phyloP scores from a whole-genome alignment of 2,797 vertebrate species.

The Pygocentrus nattereri region DNA sequence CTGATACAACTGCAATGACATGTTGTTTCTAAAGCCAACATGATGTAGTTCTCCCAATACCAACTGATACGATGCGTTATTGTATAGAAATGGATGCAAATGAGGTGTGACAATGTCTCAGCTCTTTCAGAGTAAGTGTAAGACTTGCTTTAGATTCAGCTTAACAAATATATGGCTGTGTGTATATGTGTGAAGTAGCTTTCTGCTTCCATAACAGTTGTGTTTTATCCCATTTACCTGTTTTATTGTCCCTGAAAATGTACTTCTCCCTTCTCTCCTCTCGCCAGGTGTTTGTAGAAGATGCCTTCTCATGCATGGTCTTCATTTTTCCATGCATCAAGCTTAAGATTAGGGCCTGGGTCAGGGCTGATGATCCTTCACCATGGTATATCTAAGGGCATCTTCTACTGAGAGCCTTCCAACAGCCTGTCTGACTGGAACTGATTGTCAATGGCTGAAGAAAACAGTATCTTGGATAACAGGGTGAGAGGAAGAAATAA shows the following conservation, averaged over 20 bases:
- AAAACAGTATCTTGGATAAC: conserved; percentile 21
- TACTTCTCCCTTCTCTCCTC: not conserved
- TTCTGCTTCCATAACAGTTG: not conserved
- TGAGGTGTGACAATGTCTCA: not conserved
- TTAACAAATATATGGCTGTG: conserved; percentile 16
- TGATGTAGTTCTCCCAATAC: not conserved
- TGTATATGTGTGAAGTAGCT: not conserved
- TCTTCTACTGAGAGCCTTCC: not conserved
- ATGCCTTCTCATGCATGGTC: not conserved
- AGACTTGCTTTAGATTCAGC: conserved; percentile 5
- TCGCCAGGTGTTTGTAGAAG: not conserved
- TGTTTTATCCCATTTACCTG: not conserved
- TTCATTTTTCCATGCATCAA: not conserved
- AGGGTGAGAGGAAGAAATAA: not conserved
- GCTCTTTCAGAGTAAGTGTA: not conserved
- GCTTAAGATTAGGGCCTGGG: not conserved
- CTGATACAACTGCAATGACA: not conserved
- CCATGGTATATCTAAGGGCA: not conserved
- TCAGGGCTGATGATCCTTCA: not conserved
- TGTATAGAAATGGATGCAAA: not conserved
- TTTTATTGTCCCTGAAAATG: conserved; percentile 18
- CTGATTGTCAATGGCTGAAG: conserved; percentile 23
- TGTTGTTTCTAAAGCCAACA: not conserved
- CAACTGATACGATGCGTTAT: not conserved
- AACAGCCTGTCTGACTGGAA: not conserved